Evolutionary conservation across 2,113 vertebrate genomes (phyloP), one percentile per base, ranked within the genome.

Genomic region (Poicephalus gulielmi): DNA sequence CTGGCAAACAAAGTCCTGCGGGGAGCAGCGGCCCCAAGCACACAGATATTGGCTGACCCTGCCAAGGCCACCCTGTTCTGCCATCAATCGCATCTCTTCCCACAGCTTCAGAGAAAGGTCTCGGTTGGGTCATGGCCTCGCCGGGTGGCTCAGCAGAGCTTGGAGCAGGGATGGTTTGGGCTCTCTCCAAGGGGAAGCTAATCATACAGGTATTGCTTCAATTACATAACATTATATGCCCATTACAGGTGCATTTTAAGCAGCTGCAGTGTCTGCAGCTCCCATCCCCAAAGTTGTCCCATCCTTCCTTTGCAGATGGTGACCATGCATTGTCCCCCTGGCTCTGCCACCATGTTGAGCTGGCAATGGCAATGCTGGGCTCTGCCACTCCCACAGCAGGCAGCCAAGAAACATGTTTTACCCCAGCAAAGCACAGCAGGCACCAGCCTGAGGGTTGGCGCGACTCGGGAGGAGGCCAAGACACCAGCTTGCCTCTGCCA

Each of bases 91-190:
- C 41, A 9, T 57, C 68, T 17, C 46, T 62, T 62, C 64, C 30
- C 0, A 1, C 80, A 39, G 63, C 11, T 2, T 30, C 62, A 4
- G 10, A 24, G 57, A 76, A 11, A 59, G 92, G 79, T 77, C 92
- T 11, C 0, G 2, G 49, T 17, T 13, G 1, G 0, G 23, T 7
- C 22, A 1, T 1, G 3, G 94, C 64, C 2, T 0, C 0, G 6
- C 39, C 0, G 0, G 4, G 20, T 62, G 75, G 78, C 69, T 73
- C 81, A 10, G 59, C 44, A 7, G 11, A 39, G 76, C 80, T 2
- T 6, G 27, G 46, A 49, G 76, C 11, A 14, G 31, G 30, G 30
- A n/a, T 30, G 22, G 17, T 68, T 16, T 60, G 88, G 44, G 44
- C 49, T 82, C 17, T 44, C 59, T 59, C 53, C 53, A 64, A 27